Evolutionary conservation across 2,888 invertebrate genomes (phyloP).

Genomic region (Leptopilina syphax): DNA sequence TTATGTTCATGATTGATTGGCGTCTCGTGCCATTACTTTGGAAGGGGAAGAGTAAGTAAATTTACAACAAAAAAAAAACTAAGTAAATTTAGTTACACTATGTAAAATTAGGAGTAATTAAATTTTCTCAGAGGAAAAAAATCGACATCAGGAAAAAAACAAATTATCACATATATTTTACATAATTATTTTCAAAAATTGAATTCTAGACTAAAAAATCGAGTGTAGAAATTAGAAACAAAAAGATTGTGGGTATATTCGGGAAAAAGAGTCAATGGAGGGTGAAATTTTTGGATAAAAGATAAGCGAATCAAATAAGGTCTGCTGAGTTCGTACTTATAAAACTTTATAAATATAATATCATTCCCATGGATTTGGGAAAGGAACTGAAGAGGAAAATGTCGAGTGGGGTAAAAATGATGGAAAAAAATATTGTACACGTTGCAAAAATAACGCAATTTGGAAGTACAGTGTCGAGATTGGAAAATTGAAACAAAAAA

Average conservation of each 20-base stretch:
- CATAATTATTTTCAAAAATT: too few species aligned
- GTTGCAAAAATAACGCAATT: not conserved
- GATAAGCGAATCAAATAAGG: slow-evolving; percentile 6
- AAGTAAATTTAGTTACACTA: too few species aligned
- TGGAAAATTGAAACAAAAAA: too few species aligned
- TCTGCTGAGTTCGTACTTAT: slow-evolving; percentile 12
- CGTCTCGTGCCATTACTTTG: slow-evolving; percentile 78
- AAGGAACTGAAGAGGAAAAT: not conserved
- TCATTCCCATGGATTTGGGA: not conserved
- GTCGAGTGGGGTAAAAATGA: not conserved
- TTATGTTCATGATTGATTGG: slow-evolving; percentile 88
- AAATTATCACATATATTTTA: too few species aligned
- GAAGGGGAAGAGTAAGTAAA: slow-evolving; percentile 77
- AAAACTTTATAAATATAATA: not conserved
- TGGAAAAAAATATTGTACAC: not conserved
- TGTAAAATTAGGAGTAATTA: too few species aligned
- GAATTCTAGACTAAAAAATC: too few species aligned
- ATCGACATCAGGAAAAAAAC: too few species aligned
- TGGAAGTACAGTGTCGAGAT: too few species aligned
- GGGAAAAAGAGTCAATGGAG: not conserved
- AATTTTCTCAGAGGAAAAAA: too few species aligned
- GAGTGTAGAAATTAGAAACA: too few species aligned
- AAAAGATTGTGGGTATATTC: too few species aligned
- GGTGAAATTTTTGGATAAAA: slow-evolving; percentile 15
- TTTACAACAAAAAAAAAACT: not conserved